Conservation (phyloP, 2,113 vertebrate genomes). For the Chaetorhynchus papuensis region DNA sequence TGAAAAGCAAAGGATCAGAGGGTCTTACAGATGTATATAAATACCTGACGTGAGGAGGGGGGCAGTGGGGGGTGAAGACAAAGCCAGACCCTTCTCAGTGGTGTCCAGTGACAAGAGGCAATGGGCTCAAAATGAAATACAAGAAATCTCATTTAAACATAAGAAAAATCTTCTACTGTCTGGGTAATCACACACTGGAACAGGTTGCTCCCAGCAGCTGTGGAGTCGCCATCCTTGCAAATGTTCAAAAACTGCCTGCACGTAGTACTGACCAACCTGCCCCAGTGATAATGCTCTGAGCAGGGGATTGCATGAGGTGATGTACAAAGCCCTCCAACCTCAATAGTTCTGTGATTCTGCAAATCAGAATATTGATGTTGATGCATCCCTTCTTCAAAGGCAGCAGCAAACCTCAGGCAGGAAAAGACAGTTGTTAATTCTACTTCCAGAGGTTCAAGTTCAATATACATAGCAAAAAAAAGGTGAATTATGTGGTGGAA, state of each 20-base stretch:
- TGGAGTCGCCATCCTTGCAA: rapidly evolving
- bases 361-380: not conserved
- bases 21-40: not conserved
- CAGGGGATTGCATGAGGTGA: not conserved
- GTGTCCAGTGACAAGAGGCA: not conserved
- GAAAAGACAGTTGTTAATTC: not conserved
- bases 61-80: not conserved
- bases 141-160: not conserved
- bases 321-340: not conserved
- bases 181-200: not conserved
- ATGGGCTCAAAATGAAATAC: not conserved
- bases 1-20: not conserved
- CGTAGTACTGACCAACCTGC: not conserved
- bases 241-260: not conserved
- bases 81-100: not conserved
- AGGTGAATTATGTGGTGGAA: not conserved
- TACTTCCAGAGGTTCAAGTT: not conserved
- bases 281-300: not conserved
- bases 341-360: not conserved
- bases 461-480: too few relatives aligned
- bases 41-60: rapidly evolving
- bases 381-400: not conserved
- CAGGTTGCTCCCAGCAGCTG: not conserved
- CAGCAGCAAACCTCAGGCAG: not conserved
- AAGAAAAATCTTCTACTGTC: not conserved